phyloP scores from a whole-genome alignment of 2,113 vertebrate species.

The Cynopterus brachyotis region DNA sequence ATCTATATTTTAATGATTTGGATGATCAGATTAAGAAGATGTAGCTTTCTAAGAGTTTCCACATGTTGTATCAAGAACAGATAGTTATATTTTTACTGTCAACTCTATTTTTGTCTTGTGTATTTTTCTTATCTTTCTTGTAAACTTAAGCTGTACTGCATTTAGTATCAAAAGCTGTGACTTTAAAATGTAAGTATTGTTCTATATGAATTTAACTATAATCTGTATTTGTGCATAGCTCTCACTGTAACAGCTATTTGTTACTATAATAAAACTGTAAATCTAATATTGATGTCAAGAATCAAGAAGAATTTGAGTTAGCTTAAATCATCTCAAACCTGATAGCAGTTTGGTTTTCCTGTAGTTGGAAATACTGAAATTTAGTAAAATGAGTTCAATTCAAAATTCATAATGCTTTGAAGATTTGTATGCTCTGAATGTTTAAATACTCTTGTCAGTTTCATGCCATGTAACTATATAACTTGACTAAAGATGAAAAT shows the following conservation, averaged over 20 bases:
- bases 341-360: background rate
- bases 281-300: slow-evolving; percentile 33
- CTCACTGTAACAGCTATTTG: slow-evolving; percentile 59
- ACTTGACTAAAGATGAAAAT: background rate
- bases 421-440: slow-evolving; percentile 36
- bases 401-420: slow-evolving; percentile 37
- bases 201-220: slow-evolving; percentile 76
- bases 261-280: slow-evolving; percentile 84
- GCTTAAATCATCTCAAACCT: background rate
- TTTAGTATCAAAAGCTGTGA: slow-evolving; percentile 79
- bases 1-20: slow-evolving; percentile 96
- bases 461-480: slow-evolving; percentile 29
- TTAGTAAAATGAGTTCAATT: slow-evolving; percentile 12
- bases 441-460: slow-evolving; percentile 41
- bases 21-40: slow-evolving; percentile 88
- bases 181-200: slow-evolving; percentile 87
- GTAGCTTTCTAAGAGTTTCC: slow-evolving; percentile 58
- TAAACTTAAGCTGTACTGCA: slow-evolving; percentile 74
- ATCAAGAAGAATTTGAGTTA: slow-evolving; percentile 23
- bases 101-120: slow-evolving; percentile 70
- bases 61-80: slow-evolving; percentile 22
- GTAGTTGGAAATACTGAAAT: background rate
- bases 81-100: slow-evolving; percentile 66
- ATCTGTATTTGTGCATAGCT: slow-evolving; percentile 75
- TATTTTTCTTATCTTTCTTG: slow-evolving; percentile 72